Evolutionary conservation across 2,797 vertebrate species (phyloP).

Genomic region (Capromys pilorides): DNA sequence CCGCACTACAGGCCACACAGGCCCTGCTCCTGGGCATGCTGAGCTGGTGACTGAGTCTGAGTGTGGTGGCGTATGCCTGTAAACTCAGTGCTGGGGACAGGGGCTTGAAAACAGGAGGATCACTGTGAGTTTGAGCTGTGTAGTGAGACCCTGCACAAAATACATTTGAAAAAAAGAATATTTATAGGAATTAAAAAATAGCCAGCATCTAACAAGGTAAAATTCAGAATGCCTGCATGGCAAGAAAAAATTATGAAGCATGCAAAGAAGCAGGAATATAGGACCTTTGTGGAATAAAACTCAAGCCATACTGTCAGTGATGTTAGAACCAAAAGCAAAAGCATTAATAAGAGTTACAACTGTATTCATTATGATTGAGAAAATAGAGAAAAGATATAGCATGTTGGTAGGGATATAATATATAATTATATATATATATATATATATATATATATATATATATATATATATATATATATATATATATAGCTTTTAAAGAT

Average conservation of each 20-base stretch:
- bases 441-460: too few species aligned
- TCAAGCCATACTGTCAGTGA: not conserved
- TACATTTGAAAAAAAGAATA: too few species aligned
- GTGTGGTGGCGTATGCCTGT: too few species aligned
- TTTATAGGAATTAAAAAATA: not conserved
- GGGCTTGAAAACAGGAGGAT: too few species aligned
- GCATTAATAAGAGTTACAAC: not conserved
- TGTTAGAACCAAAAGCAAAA: not conserved
- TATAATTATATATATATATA: not conserved
- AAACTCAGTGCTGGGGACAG: too few species aligned
- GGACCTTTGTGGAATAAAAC: not conserved
- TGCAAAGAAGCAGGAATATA: not conserved
- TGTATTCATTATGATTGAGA: not conserved
- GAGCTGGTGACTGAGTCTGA: too few species aligned
- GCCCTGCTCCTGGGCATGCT: too few species aligned
- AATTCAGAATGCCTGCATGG: not conserved
- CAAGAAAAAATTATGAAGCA: not conserved
- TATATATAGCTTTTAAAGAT: not conserved
- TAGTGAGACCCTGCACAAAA: too few species aligned
- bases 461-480: too few species aligned
- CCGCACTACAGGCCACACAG: too few species aligned
- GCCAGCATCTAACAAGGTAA: not conserved
- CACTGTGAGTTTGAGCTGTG: too few species aligned
- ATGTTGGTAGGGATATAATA: not conserved
- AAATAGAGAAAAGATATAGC: slow-evolving; percentile 27